These are phyloP conservation scores for Plagiodera versicolora DNA, from an alignment of 2,888 invertebrate species.

Conservation along the genomic window DNA sequence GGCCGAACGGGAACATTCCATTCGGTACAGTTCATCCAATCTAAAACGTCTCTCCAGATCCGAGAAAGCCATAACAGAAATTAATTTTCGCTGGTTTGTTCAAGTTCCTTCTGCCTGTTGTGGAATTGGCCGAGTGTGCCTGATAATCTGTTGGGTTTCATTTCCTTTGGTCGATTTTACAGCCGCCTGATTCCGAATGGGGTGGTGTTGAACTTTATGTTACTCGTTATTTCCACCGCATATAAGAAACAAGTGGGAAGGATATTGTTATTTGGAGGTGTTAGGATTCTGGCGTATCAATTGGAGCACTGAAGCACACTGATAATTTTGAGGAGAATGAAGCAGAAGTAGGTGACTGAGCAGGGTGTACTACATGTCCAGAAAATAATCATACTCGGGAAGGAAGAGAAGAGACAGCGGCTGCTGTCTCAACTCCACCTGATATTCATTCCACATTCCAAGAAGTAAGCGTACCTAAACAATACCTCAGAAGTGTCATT, in stretches of 20 bases:
- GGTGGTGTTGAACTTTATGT: background rate
- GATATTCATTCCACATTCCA: too few species aligned
- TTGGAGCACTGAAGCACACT: too few species aligned
- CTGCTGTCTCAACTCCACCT: too few species aligned
- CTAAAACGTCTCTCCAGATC: background rate
- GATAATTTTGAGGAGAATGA: too few species aligned
- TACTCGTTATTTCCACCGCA: background rate
- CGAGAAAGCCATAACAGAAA: background rate
- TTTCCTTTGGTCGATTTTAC: background rate
- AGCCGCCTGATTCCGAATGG: background rate
- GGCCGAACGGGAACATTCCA: background rate
- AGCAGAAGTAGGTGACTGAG: too few species aligned
- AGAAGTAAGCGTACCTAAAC: too few species aligned
- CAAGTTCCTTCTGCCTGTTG: background rate
- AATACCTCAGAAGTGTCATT: too few species aligned
- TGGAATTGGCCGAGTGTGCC: background rate
- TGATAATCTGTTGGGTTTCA: background rate
- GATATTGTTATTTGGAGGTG: background rate
- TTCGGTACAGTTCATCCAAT: background rate
- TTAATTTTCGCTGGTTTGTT: background rate
- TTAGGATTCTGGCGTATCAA: too few species aligned
- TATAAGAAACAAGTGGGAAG: background rate
- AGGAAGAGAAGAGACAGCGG: too few species aligned
- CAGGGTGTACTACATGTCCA: too few species aligned
- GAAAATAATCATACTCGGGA: too few species aligned